Conservation (phyloP, 2,113 vertebrate species). For the Chloropsis hardwickii region DNA sequence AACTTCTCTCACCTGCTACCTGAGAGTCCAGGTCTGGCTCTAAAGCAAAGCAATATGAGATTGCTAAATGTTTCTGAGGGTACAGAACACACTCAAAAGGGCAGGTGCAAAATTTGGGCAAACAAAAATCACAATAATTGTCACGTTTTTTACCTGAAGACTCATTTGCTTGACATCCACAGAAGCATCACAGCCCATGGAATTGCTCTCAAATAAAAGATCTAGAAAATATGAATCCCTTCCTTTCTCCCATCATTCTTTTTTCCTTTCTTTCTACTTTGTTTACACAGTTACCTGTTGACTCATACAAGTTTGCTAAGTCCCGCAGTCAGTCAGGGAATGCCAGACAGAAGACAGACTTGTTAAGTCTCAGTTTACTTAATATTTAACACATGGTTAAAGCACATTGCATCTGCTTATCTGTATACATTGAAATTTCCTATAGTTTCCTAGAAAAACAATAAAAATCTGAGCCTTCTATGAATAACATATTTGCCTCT, state of each 20-base stretch:
- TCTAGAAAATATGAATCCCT: background rate
- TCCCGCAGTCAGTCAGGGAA: no score
- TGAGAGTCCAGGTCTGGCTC: background rate
- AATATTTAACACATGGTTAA: background rate
- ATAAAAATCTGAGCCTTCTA: background rate
- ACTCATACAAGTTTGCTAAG: background rate
- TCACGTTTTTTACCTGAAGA: background rate
- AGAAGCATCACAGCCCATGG: background rate
- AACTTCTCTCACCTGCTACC: background rate
- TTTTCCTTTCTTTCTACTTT: background rate
- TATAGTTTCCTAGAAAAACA: background rate
- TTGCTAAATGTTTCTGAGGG: background rate
- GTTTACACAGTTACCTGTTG: background rate
- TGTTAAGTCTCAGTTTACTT: background rate
- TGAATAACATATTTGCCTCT: background rate
- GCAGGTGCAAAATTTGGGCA: background rate
- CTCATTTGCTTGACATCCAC: background rate
- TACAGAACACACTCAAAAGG: background rate
- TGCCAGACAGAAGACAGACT: background rate
- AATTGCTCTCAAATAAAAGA: background rate
- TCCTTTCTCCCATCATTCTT: rapidly evolving
- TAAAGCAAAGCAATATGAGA: background rate
- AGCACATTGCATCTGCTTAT: background rate
- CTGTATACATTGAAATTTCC: background rate
- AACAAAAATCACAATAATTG: background rate